These are phyloP conservation scores for Ligdia adustata DNA, from an alignment of 2,888 invertebrate species.

Conservation along the genomic window DNA sequence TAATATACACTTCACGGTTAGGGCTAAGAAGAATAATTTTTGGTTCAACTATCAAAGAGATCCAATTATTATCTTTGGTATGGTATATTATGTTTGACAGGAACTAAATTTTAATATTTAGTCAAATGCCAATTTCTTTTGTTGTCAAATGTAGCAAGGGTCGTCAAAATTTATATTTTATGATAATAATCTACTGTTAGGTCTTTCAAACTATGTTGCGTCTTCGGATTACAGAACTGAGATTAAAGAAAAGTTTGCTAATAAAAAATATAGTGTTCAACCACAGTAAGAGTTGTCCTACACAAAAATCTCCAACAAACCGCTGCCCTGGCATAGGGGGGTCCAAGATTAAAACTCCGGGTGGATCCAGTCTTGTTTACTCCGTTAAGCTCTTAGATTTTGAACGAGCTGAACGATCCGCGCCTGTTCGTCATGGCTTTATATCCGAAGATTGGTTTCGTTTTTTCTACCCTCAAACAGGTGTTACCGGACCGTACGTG, in stretches of 20 bases:
- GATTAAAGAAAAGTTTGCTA: slow-evolving; percentile 27
- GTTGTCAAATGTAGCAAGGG: too few relatives aligned
- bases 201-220: slow-evolving; percentile 48
- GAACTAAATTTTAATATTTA: too few relatives aligned
- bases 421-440: slow-evolving; percentile 83
- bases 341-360: background rate
- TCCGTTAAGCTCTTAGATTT: slow-evolving; percentile 24
- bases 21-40: too few relatives aligned
- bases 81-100: too few relatives aligned
- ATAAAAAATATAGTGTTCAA: slow-evolving; percentile 32
- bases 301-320: background rate
- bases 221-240: slow-evolving; percentile 27
- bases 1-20: too few relatives aligned
- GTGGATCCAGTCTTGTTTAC: background rate
- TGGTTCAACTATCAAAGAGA: too few relatives aligned
- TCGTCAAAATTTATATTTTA: too few relatives aligned
- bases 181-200: too few relatives aligned
- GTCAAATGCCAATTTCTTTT: too few relatives aligned
- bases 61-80: too few relatives aligned
- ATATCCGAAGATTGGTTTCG: slow-evolving; percentile 86
- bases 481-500: slow-evolving; percentile 93
- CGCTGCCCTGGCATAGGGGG: too few relatives aligned
- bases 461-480: slow-evolving; percentile 95
- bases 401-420: slow-evolving; percentile 50
- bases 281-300: slow-evolving; percentile 38